Percentiles rank a stretch among this genome's conserved stretches.
These are phyloP conservation scores for Ptycholaimellus sp. DNA, from an alignment of 2,888 invertebrate species.

Conservation along the genomic window DNA sequence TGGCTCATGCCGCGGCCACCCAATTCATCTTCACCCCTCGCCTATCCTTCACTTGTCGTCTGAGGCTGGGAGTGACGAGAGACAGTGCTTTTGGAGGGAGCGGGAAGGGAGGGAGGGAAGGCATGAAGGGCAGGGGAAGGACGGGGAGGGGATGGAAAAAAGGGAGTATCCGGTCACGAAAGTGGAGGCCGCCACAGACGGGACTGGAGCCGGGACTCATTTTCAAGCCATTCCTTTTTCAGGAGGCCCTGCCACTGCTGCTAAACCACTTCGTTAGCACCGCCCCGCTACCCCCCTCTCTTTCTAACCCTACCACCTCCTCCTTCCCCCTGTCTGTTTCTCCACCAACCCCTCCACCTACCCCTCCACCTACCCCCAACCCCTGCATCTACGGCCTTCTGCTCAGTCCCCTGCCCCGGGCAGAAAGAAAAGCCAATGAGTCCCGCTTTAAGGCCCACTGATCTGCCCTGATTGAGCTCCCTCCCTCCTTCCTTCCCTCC, in stretches of 20 bases:
- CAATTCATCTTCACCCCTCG: too few relatives aligned
- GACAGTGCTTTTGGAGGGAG: slow-evolving; percentile 1
- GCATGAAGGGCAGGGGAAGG: too few relatives aligned
- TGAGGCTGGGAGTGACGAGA: too few relatives aligned
- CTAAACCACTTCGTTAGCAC: too few relatives aligned
- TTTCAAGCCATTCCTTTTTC: neutral
- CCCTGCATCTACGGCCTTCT: too few relatives aligned
- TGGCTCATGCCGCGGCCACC: too few relatives aligned
- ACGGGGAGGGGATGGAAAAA: slow-evolving; percentile 1
- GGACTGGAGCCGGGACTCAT: neutral
- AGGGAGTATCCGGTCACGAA: slow-evolving; percentile 4
- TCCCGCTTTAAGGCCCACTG: too few relatives aligned
- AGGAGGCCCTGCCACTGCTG: too few relatives aligned
- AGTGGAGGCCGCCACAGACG: neutral
- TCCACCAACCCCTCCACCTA: neutral
- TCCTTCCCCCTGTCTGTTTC: neutral
- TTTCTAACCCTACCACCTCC: neutral
- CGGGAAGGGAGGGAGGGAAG: neutral
- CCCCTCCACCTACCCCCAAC: neutral
- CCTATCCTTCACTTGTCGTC: too few relatives aligned
- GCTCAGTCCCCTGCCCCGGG: too few relatives aligned
- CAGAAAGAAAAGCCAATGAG: too few relatives aligned
- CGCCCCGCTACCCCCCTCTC: slow-evolving; percentile 1
- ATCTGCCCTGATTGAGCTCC: neutral
- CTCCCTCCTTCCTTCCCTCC: neutral